Percentiles rank a stretch among this genome's conserved stretches.
Conservation (phyloP, 2,797 vertebrate genomes). For the Chaetodon trifasciatus region DNA sequence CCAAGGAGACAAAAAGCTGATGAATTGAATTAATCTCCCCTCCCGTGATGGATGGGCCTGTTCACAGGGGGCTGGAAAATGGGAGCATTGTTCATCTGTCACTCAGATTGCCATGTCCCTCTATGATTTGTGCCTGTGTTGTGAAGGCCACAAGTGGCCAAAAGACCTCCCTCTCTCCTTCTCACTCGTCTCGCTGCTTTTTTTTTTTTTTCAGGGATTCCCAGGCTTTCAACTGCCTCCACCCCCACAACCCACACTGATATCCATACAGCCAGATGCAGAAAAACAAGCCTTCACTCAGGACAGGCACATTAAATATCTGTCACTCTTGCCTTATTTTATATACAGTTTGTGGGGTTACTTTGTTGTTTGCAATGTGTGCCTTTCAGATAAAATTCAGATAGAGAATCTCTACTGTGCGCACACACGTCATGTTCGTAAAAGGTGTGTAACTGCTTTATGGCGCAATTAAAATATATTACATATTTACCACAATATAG, state of each 20-base stretch:
- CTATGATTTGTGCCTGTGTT: constrained; percentile 84
- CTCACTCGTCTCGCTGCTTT: constrained; percentile 38
- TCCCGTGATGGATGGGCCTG: constrained; percentile 85
- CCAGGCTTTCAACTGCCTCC: constrained; percentile 62
- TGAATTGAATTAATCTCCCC: constrained; percentile 88
- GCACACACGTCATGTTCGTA: not conserved
- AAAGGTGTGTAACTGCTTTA: constrained; percentile 9
- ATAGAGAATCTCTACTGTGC: not conserved
- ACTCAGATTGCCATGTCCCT: constrained; percentile 85
- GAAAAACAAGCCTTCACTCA: constrained; percentile 53
- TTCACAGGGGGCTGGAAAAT: constrained; percentile 85
- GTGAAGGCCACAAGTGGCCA: constrained; percentile 87
- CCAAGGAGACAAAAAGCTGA: constrained; percentile 86
- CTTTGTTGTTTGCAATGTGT: constrained; percentile 4
- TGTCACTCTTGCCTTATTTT: constrained; percentile 34
- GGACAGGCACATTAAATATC: constrained; percentile 40
- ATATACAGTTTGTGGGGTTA: constrained; percentile 8
- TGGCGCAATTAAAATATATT: too few relatives aligned
- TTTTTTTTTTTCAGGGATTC: constrained; percentile 51
- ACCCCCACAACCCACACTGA: constrained; percentile 56
- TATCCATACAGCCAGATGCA: constrained; percentile 62
- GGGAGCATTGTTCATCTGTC: constrained; percentile 88
- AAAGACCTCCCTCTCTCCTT: constrained; percentile 77
- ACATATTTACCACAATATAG: not conserved
- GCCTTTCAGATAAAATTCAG: not conserved